Evolutionary conservation across 2,888 invertebrate species (phyloP), one percentile per base, ranked within the genome.

Genomic region (Dioctria linearis): DNA sequence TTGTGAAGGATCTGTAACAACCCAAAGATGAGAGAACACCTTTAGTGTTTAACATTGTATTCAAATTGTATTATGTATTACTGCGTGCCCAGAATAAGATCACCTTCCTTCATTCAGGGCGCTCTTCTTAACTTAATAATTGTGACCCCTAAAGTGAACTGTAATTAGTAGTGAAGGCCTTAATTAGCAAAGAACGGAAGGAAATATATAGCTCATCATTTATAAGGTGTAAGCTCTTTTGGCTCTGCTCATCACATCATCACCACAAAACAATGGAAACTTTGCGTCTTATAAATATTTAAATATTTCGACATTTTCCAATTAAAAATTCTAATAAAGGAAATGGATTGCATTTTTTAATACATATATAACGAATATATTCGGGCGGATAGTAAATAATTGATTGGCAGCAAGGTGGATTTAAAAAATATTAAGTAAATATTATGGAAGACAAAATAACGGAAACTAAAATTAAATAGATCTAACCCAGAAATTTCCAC

Each of bases 171-270:
- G 65, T 42, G 65, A 37, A 65, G 65, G 42, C 42, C 25, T 25
- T 25, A 25, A 65, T 65, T 65, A 65, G 65, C n/a, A 65, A 65
- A 42, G n/a, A 65, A n/a, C 40, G 65, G 40, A 65, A 42, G 3
- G 40, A 65, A 65, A 40, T 42, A 65, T 8, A 65, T 5, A 9
- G 42, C 40, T 11, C 25, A 25, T 25, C 25, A 25, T 25, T 25
- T 1, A 25, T 1, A 2, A 25, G 25, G 25, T 25, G 25, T 25
- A 42, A 9, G 0, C 42, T 65, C 65, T 65, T 65, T 65, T 25
- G 25, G 25, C 25, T 25, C 25, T 25, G 25, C 25, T 25, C 25
- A 25, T 25, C 25, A 25, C 25, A 25, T 25, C 25, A 25, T 25
- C 25, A 25, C 25, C 25, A 25, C 25, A 25, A 25, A 25, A 25